Evolutionary conservation across 1,140 invertebrate species (phyloP), one percentile per base, ranked within the genome.

Genomic region (Danaus melanippus): DNA sequence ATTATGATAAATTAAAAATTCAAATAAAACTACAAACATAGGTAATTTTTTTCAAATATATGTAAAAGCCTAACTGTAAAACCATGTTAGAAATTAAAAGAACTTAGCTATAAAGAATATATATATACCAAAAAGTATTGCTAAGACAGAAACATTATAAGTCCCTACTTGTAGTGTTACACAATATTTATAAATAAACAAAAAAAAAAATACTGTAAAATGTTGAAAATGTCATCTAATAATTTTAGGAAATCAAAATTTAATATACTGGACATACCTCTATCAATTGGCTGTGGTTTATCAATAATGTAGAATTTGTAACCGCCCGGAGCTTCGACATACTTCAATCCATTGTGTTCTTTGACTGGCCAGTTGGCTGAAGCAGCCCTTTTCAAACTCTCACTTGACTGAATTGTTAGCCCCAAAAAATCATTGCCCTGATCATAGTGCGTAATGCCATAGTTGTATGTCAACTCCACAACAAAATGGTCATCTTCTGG

Each of bases 381-480:
- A 52, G 90, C 90, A 9, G 95, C 95, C 71, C 93, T 90, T 61
- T 94, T 88, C 47, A 97, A 83, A 15, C 90, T 89, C 74, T 94
- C 91, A 54, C 90, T 92, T 0, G 95, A 96, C 72, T 92, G 89
- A 42, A 98, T 93, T 15, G 94, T 95, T 9, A 98, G 92, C 11
- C 96, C 95, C 51, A 90, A 85, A 75, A 97, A 98, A 86, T 98
- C 97, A 89, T 98, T 98, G 50, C 97, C 86, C 70, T 74, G 79
- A 64, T 95, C 91, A 76, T 99, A 99, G 54, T 89, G 84, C 63
- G 92, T 91, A 12, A 99, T 91, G 12, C 95, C 96, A 89, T 99
- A 99, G 76, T 99, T 99, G 74, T 99, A 99, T 11, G 97, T 99
- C 6, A 99, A 87, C 85, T 99, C 98, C 40, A 98, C 89, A 5